Evolutionary conservation across 2,797 vertebrate species (phyloP).

Genomic region (Syndactyla subalaris): DNA sequence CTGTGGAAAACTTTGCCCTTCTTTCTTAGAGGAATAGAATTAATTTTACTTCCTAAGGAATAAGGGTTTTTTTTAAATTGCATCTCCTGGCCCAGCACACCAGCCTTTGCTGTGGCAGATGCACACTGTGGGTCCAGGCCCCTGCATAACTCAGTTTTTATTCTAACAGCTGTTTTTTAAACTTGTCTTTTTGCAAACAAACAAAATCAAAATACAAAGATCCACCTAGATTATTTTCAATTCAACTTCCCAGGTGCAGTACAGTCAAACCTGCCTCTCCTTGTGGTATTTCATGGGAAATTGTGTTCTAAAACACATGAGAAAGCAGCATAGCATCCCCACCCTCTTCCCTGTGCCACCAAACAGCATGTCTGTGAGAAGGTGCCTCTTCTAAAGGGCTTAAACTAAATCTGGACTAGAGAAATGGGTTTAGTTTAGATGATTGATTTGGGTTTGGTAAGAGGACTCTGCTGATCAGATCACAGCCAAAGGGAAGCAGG

Average conservation of each 20-base stretch:
- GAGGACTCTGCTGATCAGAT: not conserved
- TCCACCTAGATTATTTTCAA: not conserved
- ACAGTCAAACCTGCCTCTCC: not conserved
- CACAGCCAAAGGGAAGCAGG: not conserved
- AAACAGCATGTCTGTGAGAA: not conserved
- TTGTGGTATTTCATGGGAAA: not conserved
- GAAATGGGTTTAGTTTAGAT: not conserved
- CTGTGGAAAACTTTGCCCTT: conserved; percentile 46
- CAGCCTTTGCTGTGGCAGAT: not conserved
- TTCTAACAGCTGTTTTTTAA: not conserved
- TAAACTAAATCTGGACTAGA: not conserved
- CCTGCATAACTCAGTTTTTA: not conserved
- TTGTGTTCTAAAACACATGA: not conserved
- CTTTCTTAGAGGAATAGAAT: conserved; percentile 42
- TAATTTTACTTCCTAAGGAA: conserved; percentile 36
- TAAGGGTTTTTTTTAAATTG: not conserved
- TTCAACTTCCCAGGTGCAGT: not conserved
- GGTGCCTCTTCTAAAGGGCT: not conserved
- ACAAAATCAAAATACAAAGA: not conserved
- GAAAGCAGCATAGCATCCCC: not conserved
- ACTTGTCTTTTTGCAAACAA: not conserved
- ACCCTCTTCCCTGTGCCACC: not conserved
- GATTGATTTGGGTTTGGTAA: not conserved
- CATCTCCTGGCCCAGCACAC: not conserved
- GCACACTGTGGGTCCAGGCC: not conserved